Evolutionary conservation across 2,113 vertebrate species (phyloP).

Genomic region (Coptodon bakossiorum): DNA sequence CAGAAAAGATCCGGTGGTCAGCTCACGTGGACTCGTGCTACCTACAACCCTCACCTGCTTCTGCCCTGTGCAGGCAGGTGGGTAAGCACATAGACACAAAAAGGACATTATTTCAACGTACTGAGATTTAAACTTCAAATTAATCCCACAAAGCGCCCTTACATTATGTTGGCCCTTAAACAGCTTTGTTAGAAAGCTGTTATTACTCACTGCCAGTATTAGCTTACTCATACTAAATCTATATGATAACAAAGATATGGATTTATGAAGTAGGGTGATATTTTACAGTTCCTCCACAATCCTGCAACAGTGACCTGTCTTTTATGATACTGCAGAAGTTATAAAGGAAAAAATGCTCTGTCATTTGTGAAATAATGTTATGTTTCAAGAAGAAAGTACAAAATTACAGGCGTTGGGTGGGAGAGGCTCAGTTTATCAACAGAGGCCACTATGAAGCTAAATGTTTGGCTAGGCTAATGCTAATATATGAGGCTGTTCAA

Average conservation of each 20-base stretch:
- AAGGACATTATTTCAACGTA: background rate
- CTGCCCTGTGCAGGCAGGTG: background rate
- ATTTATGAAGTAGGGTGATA: background rate
- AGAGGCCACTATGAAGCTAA: background rate
- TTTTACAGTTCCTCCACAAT: background rate
- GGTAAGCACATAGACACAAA: background rate
- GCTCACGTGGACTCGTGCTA: conserved; percentile 17
- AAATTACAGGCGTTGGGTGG: background rate
- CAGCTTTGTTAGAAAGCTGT: background rate
- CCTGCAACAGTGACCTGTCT: background rate
- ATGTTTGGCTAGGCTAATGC: background rate
- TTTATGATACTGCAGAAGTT: background rate
- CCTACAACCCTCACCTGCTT: background rate
- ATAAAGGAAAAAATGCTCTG: background rate
- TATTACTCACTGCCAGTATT: background rate
- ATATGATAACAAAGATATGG: background rate
- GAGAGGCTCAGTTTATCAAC: background rate
- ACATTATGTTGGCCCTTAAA: background rate
- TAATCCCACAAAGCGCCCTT: background rate
- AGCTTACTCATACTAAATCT: background rate
- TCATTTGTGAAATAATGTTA: background rate
- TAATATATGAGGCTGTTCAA: background rate
- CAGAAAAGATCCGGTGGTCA: conserved; percentile 42
- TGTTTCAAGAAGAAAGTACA: background rate
- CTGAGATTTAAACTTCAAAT: background rate